These are phyloP conservation scores for Acleris sparsana DNA, from an alignment of 2,888 invertebrate genomes.

Conservation along the genomic window DNA sequence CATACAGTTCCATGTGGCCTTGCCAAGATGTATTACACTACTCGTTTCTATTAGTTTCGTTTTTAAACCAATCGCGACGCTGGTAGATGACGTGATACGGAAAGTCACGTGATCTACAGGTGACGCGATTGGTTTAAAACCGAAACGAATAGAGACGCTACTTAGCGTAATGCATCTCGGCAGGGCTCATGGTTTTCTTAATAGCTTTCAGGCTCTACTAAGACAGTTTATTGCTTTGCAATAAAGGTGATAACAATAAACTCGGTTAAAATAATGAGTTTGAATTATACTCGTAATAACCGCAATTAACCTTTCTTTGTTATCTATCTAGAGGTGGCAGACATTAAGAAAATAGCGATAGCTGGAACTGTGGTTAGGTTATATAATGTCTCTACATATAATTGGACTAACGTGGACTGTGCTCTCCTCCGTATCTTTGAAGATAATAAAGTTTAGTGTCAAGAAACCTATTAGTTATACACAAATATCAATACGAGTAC, in stretches of 20 bases:
- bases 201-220: slow-evolving; percentile 21
- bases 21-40: too few species aligned
- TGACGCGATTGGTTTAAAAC: too few species aligned
- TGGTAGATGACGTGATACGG: too few species aligned
- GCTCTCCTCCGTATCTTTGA: not conserved
- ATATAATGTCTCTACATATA: slow-evolving; percentile 6
- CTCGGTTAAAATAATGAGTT: slow-evolving; percentile 25
- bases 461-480: not conserved
- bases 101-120: too few species aligned
- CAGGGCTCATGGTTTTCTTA: too few species aligned
- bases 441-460: not conserved
- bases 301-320: slow-evolving; percentile 23
- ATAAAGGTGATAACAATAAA: slow-evolving; percentile 23
- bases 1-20: too few species aligned
- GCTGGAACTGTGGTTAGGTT: slow-evolving; percentile 10
- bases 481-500: too few species aligned
- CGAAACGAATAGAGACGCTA: too few species aligned
- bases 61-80: too few species aligned
- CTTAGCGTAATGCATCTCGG: too few species aligned
- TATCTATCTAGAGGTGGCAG: slow-evolving; percentile 25
- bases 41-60: too few species aligned
- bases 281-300: slow-evolving; percentile 18
- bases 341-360: slow-evolving; percentile 25
- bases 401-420: slow-evolving; percentile 24
- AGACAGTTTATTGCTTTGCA: slow-evolving; percentile 20